phyloP scores from a whole-genome alignment of 2,888 invertebrate genomes.

The Azorinus chamasolen region DNA sequence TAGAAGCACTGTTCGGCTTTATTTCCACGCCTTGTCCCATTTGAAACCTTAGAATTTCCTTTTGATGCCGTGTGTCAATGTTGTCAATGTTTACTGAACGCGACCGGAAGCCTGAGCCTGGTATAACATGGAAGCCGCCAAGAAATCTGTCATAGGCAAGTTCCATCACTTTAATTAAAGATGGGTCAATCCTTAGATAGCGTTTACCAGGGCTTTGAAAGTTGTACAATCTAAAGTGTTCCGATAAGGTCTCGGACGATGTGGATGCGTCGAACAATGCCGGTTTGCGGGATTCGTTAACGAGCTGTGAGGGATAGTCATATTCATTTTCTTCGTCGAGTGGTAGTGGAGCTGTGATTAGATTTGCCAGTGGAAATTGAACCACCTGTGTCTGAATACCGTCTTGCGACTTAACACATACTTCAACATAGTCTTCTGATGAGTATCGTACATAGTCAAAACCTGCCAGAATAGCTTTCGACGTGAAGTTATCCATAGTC shows the following conservation, averaged over 20 bases:
- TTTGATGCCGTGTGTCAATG: slow-evolving; percentile 60
- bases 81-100: slow-evolving; percentile 62
- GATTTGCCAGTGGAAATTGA: slow-evolving; percentile 51
- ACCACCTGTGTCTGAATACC: slow-evolving; percentile 56
- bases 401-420: slow-evolving; percentile 64
- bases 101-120: slow-evolving; percentile 62
- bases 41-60: slow-evolving; percentile 57
- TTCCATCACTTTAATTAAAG: slow-evolving; percentile 62
- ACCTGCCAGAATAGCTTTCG: slow-evolving; percentile 62
- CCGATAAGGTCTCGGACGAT: slow-evolving; percentile 37
- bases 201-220: slow-evolving; percentile 58
- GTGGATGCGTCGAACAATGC: slow-evolving; percentile 55
- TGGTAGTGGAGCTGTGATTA: slow-evolving; percentile 58
- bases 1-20: slow-evolving; percentile 26
- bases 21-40: slow-evolving; percentile 71
- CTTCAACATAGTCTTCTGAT: slow-evolving; percentile 47
- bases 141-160: slow-evolving; percentile 49
- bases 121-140: slow-evolving; percentile 44
- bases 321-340: slow-evolving; percentile 55
- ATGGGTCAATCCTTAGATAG: slow-evolving; percentile 64
- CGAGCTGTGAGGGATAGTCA: slow-evolving; percentile 43
- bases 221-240: slow-evolving; percentile 51
- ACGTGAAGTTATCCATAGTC: slow-evolving; percentile 27
- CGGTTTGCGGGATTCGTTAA: slow-evolving; percentile 52
- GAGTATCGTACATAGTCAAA: slow-evolving; percentile 63